These are phyloP conservation scores for Trichogramma evanescens DNA, from an alignment of 2,888 invertebrate genomes.

Conservation along the genomic window DNA sequence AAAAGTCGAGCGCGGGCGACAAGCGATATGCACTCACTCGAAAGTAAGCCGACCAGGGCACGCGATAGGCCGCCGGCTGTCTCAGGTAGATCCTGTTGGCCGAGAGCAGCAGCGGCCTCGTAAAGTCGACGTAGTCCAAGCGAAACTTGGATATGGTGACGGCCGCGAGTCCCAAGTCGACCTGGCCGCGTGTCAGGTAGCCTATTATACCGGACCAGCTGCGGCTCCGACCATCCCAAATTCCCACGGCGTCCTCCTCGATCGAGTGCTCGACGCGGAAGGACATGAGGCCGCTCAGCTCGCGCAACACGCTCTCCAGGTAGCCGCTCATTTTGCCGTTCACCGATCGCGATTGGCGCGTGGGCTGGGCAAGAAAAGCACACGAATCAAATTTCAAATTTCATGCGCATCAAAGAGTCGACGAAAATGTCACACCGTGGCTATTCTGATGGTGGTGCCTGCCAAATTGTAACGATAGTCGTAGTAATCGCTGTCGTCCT, in stretches of 20 bases:
- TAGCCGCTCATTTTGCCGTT: conserved; percentile 26
- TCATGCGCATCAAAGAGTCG: background rate
- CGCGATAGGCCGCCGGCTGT: conserved; percentile 17
- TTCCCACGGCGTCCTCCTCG: conserved; percentile 6
- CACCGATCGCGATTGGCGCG: background rate
- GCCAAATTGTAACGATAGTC: conserved; percentile 27
- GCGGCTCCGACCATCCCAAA: conserved; percentile 22
- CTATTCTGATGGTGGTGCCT: conserved; percentile 27
- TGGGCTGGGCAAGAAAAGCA: background rate
- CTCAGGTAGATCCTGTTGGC: conserved; percentile 29
- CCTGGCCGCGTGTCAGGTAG: conserved; percentile 21
- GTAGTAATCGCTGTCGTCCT: conserved; percentile 23
- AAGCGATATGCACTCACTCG: conserved; percentile 23
- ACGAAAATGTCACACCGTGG: conserved; percentile 22
- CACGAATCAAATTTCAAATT: conserved; percentile 4
- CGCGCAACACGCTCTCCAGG: conserved; percentile 28
- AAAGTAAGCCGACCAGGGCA: conserved; percentile 36
- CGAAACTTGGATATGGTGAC: conserved; percentile 30
- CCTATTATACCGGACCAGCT: conserved; percentile 35
- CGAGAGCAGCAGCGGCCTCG: conserved; percentile 30
- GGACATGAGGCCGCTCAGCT: conserved; percentile 31
- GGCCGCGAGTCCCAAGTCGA: conserved; percentile 33
- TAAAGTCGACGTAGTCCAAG: conserved; percentile 32
- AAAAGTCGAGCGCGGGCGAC: too few species aligned
- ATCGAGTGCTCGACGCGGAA: conserved; percentile 25